phyloP scores from a whole-genome alignment of 2,888 invertebrate genomes.

The Falcaria lacertinaria region DNA sequence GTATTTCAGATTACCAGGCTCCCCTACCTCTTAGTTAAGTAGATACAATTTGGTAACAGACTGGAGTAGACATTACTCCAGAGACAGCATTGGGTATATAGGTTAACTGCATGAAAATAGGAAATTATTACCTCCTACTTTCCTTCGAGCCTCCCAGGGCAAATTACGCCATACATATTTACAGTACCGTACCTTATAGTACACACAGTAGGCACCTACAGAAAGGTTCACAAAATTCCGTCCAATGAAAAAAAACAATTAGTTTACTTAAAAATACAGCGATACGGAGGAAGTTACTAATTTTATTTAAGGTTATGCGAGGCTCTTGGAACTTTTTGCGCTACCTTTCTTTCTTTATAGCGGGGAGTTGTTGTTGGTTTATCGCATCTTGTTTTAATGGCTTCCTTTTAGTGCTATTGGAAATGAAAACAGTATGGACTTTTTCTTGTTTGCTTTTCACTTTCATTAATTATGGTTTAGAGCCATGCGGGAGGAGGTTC shows the following conservation, averaged over 20 bases:
- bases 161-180: background rate
- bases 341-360: background rate
- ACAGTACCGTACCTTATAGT: background rate
- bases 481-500: too few species aligned
- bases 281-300: background rate
- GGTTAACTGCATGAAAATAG: too few species aligned
- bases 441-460: too few species aligned
- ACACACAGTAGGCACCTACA: background rate
- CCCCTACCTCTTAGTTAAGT: too few species aligned
- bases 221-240: background rate
- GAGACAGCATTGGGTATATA: too few species aligned
- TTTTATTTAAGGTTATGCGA: background rate
- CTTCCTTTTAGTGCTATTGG: too few species aligned
- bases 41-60: too few species aligned
- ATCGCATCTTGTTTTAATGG: too few species aligned
- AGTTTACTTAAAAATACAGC: conserved; percentile 1
- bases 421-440: too few species aligned
- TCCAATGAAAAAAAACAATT: background rate
- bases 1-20: too few species aligned
- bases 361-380: background rate
- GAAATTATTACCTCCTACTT: background rate
- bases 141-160: background rate
- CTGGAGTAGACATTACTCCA: too few species aligned
- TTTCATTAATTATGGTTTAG: too few species aligned
- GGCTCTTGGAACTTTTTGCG: background rate